These are phyloP conservation scores for Mechanitis mazaeus DNA, from an alignment of 2,888 invertebrate genomes.

Conservation along the genomic window DNA sequence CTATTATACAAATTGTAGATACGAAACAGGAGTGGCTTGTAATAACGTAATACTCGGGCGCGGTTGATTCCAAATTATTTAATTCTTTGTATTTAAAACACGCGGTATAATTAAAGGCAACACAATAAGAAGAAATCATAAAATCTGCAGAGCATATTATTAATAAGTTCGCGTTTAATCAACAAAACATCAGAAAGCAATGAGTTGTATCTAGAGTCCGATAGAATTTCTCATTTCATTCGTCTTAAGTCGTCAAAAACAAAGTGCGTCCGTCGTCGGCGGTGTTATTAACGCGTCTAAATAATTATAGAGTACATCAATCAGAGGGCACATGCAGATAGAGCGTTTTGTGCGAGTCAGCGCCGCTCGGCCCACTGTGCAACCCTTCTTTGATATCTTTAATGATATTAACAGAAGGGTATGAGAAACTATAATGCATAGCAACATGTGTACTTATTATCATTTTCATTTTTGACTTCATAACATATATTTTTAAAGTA, in stretches of 20 bases:
- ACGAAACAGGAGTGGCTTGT: conserved; percentile 60
- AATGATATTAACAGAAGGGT: conserved; percentile 49
- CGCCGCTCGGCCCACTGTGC: conserved; percentile 66
- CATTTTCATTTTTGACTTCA: too few relatives aligned
- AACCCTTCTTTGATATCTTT: conserved; percentile 74
- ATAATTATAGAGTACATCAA: conserved; percentile 78
- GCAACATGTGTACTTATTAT: neutral
- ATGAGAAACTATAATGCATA: conserved; percentile 13
- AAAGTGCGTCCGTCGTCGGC: conserved; percentile 71
- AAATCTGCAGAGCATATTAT: conserved; percentile 44
- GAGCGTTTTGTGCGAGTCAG: conserved; percentile 75
- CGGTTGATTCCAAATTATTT: conserved; percentile 37
- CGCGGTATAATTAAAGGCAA: conserved; percentile 21
- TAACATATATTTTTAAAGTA: too few relatives aligned
- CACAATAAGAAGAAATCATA: conserved; percentile 45
- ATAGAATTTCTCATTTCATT: conserved; percentile 75
- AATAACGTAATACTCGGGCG: conserved; percentile 64
- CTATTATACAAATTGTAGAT: conserved; percentile 62
- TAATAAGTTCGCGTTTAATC: conserved; percentile 65
- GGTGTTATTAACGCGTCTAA: conserved; percentile 77
- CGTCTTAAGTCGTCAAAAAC: conserved; percentile 75
- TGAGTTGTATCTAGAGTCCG: conserved; percentile 69
- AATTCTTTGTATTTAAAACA: conserved; percentile 16
- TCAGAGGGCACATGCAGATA: conserved; percentile 73
- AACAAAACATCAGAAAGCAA: conserved; percentile 72